phyloP scores from a whole-genome alignment of 2,113 vertebrate genomes.

The Mus spicilegus region DNA sequence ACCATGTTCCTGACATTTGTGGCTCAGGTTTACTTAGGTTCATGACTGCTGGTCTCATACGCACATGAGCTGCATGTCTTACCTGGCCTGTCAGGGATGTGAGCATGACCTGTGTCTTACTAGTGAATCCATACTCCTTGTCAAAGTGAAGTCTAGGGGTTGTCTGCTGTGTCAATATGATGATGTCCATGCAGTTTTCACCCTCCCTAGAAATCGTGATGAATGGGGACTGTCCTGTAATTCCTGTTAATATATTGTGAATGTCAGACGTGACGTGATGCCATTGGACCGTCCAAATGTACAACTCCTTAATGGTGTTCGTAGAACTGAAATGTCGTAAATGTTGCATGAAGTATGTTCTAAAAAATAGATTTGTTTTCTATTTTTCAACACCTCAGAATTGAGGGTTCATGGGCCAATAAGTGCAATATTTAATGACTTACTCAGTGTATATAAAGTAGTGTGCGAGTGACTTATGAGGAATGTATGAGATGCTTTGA shows the following conservation, averaged over 20 bases:
- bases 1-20: conserved; percentile 38
- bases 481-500: conserved; percentile 81
- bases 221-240: conserved; percentile 80
- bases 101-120: conserved; percentile 51
- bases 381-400: conserved; percentile 92
- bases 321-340: conserved; percentile 88
- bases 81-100: conserved; percentile 54
- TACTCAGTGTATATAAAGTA: conserved; percentile 95
- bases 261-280: conserved; percentile 85
- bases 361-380: conserved; percentile 91
- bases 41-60: conserved; percentile 16
- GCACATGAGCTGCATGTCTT: conserved; percentile 29
- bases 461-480: conserved; percentile 86
- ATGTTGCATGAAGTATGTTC: conserved; percentile 93
- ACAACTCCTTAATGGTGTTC: conserved; percentile 85
- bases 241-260: conserved; percentile 86
- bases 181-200: conserved; percentile 72
- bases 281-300: conserved; percentile 81
- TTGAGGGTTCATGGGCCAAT: conserved; percentile 98
- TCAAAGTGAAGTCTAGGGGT: conserved; percentile 65
- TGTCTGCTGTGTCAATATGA: conserved; percentile 44
- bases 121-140: conserved; percentile 12
- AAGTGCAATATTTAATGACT: conserved; percentile 99
- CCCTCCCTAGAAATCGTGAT: conserved; percentile 79
- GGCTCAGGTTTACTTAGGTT: conserved; percentile 49